A percentile compares a stretch with the other conserved stretches of the same genome.
These are phyloP conservation scores for Gonioctena quinquepunctata DNA, from an alignment of 1,140 invertebrate species.

Conservation along the genomic window DNA sequence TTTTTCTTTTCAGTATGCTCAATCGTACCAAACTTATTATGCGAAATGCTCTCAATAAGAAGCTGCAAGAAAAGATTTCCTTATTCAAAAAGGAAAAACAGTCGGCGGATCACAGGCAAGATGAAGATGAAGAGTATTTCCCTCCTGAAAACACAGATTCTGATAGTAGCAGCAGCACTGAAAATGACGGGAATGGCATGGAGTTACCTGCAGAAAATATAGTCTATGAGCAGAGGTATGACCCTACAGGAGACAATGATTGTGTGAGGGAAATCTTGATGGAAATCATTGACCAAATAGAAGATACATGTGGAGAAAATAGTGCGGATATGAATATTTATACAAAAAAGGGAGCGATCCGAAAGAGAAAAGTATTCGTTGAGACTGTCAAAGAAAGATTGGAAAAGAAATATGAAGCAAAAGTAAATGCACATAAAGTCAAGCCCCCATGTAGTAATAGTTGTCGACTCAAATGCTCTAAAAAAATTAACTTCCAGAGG, in stretches of 20 bases:
- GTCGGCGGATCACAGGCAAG: neutral
- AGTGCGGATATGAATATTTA: neutral
- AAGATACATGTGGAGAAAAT: neutral
- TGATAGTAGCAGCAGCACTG: neutral
- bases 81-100: neutral
- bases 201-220: neutral
- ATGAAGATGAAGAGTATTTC: neutral
- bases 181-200: neutral
- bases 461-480: slow-evolving; percentile 19
- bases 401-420: slow-evolving; percentile 12
- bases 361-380: slow-evolving; percentile 22
- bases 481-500: slow-evolving; percentile 17
- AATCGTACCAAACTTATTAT: neutral
- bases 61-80: neutral
- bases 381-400: slow-evolving; percentile 13
- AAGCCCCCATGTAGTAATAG: slow-evolving; percentile 20
- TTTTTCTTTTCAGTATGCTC: neutral
- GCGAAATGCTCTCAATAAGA: neutral
- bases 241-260: neutral
- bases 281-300: neutral
- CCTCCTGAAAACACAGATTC: neutral
- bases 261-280: neutral
- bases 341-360: slow-evolving; percentile 9
- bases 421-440: slow-evolving; percentile 11
- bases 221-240: neutral